Evolutionary conservation across 1,140 invertebrate genomes (phyloP).

Genomic region (Pseudomyrmex concolor): DNA sequence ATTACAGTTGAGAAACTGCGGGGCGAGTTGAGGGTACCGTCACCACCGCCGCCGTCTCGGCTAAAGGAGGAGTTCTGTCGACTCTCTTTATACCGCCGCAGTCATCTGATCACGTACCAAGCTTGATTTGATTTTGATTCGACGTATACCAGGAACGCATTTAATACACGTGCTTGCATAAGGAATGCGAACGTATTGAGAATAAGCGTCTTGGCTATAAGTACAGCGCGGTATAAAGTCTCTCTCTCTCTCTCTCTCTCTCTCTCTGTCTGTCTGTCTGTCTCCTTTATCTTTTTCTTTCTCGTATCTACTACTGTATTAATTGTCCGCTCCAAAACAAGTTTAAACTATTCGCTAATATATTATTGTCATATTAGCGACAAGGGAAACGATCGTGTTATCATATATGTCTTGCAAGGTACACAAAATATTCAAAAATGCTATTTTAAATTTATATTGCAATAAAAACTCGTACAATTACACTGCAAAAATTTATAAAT

Average conservation of each 20-base stretch:
- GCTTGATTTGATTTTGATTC: constrained; percentile 74
- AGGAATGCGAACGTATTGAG: constrained; percentile 56
- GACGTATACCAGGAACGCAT: constrained; percentile 71
- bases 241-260: too few relatives aligned
- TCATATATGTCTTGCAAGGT: too few relatives aligned
- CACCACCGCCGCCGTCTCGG: constrained; percentile 52
- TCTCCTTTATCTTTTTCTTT: too few relatives aligned
- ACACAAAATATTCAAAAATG: too few relatives aligned
- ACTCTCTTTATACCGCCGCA: constrained; percentile 51
- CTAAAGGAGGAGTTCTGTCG: constrained; percentile 45
- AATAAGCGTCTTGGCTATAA: constrained; percentile 45
- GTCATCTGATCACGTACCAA: constrained; percentile 69
- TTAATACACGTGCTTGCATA: constrained; percentile 67
- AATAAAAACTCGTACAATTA: too few relatives aligned
- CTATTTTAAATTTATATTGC: too few relatives aligned
- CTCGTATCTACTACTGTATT: too few relatives aligned
- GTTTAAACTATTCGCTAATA: neutral
- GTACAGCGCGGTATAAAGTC: too few relatives aligned
- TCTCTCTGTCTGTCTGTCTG: too few relatives aligned
- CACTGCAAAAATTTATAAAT: too few relatives aligned
- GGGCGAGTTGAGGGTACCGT: constrained; percentile 56
- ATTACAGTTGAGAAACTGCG: constrained; percentile 77
- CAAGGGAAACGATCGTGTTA: too few relatives aligned
- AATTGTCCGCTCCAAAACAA: too few relatives aligned
- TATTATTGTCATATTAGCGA: neutral